phyloP scores from a whole-genome alignment of 2,113 vertebrate species.

The Corythoichthys haematopterus region DNA sequence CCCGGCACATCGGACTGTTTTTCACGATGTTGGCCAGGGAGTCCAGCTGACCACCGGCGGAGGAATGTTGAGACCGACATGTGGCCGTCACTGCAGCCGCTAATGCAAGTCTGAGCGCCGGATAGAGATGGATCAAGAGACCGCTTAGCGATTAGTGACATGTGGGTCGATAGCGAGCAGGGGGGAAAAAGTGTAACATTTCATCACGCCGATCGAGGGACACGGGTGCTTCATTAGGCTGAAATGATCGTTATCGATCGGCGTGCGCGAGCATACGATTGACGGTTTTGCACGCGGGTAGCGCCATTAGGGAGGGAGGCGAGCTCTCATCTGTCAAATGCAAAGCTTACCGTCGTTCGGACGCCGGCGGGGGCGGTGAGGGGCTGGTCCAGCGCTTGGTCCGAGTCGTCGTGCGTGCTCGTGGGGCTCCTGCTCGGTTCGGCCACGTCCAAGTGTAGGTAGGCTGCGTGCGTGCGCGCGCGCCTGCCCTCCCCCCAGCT shows the following conservation, averaged over 20 bases:
- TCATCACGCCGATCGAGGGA: neutral
- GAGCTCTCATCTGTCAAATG: constrained; percentile 2
- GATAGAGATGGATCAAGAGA: neutral
- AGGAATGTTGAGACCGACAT: neutral
- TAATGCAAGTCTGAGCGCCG: neutral
- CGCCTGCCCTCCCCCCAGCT: constrained; percentile 3
- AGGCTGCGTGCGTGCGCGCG: constrained; percentile 23
- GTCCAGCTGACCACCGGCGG: neutral
- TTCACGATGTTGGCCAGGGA: neutral
- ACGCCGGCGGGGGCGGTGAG: constrained; percentile 6
- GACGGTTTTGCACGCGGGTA: too few relatives aligned
- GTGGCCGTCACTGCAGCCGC: neutral
- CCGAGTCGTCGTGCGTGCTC: neutral
- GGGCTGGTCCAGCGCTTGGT: constrained; percentile 3
- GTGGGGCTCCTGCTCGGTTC: constrained; percentile 30
- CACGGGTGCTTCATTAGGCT: neutral
- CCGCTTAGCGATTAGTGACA: neutral
- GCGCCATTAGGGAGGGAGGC: neutral
- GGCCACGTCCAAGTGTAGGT: constrained; percentile 35
- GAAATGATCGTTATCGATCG: neutral
- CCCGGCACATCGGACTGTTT: neutral
- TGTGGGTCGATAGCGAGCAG: neutral
- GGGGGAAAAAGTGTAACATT: neutral
- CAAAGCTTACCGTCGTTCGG: neutral
- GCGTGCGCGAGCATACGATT: neutral